Evolutionary conservation across 2,888 invertebrate genomes (phyloP), one percentile per base, ranked within the genome.

Genomic region (Cataglyphis rosenhaueri): DNA sequence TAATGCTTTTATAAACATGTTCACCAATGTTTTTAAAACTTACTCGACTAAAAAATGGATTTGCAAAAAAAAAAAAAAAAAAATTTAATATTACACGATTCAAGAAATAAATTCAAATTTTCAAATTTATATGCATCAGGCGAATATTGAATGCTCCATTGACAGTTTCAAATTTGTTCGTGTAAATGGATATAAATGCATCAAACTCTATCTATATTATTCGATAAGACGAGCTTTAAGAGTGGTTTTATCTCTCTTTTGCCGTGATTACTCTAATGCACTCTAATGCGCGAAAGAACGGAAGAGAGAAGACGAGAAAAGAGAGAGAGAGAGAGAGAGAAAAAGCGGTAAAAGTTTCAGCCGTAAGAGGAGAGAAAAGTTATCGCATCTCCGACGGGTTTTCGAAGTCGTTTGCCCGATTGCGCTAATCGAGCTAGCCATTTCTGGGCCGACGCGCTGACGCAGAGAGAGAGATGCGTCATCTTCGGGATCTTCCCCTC

Each of bases 341-440:
- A 8, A 57, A 15, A 35, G 32, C 62, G 8, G 59, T 61, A 84
- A 78, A 87, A 85, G 70, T 86, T 88, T 84, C n/a, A 35, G 55
- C 59, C 48, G 59, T 66, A 65, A 82, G 65, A 75, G 81, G 65
- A 84, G 79, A 71, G 86, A 81, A 78, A 87, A 84, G 85, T 85
- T 87, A 88, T 87, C 85, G 82, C 66, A 83, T 73, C 52, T 8
- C 66, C 83, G 82, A 82, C 74, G 87, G 84, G 84, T 88, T 88
- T 87, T 86, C 88, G 75, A 84, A 87, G 82, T 87, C 87, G 73
- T 83, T 82, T 71, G 85, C 84, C 78, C 66, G 82, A 81, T 68
- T 83, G 88, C 81, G 88, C 71, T 86, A 88, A 88, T 88, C 86
- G 88, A 88, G 86, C 84, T 38, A 68, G 79, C 85, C 85, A 81